Conservation (phyloP, 1,140 invertebrate species). For the Ceratosolen fusciceps region DNA sequence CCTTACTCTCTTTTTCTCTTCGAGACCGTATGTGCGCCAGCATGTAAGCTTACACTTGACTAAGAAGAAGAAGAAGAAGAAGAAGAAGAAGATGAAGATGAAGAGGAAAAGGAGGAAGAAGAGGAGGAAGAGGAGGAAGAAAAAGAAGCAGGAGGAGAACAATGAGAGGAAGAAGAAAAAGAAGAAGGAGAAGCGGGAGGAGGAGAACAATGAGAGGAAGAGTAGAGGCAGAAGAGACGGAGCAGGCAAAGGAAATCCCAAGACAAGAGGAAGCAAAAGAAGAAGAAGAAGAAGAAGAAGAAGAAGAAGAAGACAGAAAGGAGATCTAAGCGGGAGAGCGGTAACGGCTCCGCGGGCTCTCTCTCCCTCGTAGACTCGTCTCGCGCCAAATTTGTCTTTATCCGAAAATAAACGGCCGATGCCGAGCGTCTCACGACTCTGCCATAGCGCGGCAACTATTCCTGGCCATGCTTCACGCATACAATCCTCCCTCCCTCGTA, state of each 20-base stretch:
- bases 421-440: constrained; percentile 57
- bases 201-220: background rate
- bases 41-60: constrained; percentile 71
- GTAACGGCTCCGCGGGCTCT: constrained; percentile 62
- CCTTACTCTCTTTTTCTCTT: constrained; percentile 3
- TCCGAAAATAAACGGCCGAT: constrained; percentile 77
- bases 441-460: constrained; percentile 57
- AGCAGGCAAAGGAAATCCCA: too few relatives aligned
- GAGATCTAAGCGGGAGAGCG: constrained; percentile 45
- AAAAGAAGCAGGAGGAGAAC: background rate
- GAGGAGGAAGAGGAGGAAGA: constrained; percentile 29
- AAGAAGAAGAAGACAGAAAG: background rate
- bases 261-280: constrained; percentile 23
- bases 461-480: constrained; percentile 51
- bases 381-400: constrained; percentile 85
- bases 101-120: constrained; percentile 10
- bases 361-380: constrained; percentile 66
- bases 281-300: background rate
- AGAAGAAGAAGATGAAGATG: background rate
- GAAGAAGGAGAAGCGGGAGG: constrained; percentile 27
- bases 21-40: constrained; percentile 52
- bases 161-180: constrained; percentile 27
- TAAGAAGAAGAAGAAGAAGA: constrained; percentile 43
- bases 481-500: background rate
- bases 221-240: background rate